A percentile compares a stretch with the other conserved stretches of the same genome.
Evolutionary conservation across 30 jellyfish, hydroid and myxozoan genomes (phyloP).

Genomic region (Chrysaora quinquecirrha): DNA sequence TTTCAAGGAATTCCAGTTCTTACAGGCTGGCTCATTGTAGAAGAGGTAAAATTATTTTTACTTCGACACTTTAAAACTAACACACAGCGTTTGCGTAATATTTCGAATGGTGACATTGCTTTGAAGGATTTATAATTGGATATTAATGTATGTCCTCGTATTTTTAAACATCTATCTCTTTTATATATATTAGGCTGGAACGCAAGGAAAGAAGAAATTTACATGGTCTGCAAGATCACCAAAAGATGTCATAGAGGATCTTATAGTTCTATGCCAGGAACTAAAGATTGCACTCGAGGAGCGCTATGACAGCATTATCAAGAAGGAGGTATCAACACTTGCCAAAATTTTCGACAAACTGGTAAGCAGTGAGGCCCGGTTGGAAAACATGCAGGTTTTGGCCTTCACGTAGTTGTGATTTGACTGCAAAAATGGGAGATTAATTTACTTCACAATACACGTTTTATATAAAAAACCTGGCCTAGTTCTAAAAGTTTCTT

Average conservation of each 20-base stretch:
- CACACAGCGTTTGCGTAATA: neutral
- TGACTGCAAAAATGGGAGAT: no score
- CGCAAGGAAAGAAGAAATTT: neutral
- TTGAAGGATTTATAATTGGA: neutral
- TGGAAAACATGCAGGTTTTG: no score
- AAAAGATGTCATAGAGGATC: neutral
- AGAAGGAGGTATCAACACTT: neutral
- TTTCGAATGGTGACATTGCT: neutral
- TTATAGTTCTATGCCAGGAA: conserved; percentile 2
- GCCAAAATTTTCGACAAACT: neutral
- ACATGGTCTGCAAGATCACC: neutral
- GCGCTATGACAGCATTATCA: neutral
- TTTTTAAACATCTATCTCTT: neutral
- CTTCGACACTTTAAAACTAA: neutral
- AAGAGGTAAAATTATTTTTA: neutral
- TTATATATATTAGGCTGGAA: neutral
- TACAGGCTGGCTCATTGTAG: neutral
- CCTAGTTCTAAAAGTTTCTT: no score
- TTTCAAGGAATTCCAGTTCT: neutral
- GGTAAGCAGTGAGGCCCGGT: no score
- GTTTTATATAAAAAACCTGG: no score
- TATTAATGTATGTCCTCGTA: neutral
- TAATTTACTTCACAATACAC: no score
- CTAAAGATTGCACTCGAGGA: neutral
- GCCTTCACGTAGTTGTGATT: no score